phyloP scores from a whole-genome alignment of 2,113 vertebrate species.

The Pholis gunnellus region DNA sequence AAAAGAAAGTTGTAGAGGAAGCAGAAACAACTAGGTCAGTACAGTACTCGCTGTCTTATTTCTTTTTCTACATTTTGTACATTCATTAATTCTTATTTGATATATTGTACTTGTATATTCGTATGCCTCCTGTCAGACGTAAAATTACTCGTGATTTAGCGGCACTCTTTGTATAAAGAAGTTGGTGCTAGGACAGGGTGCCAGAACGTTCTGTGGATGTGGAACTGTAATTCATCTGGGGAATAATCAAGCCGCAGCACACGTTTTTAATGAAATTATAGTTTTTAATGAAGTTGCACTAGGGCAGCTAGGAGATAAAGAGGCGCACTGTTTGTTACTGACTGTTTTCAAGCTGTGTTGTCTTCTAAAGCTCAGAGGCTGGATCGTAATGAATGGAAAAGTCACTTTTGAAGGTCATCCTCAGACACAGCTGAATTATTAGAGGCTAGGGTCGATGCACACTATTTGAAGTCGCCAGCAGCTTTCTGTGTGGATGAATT shows the following conservation, averaged over 20 bases:
- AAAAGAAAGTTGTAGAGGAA: not conserved
- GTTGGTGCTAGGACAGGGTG: not conserved
- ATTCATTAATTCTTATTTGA: not conserved
- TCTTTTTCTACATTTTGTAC: not conserved
- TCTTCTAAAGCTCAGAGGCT: constrained; percentile 20
- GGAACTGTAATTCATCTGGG: constrained; percentile 13
- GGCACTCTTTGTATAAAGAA: not conserved
- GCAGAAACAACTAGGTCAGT: not conserved
- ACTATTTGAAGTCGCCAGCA: constrained; percentile 19
- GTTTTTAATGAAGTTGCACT: constrained; percentile 41
- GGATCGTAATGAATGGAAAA: constrained; percentile 34
- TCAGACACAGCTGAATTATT: constrained; percentile 42
- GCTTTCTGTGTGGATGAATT: constrained; percentile 11
- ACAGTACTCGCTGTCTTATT: too few species aligned
- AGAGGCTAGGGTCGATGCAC: constrained; percentile 28
- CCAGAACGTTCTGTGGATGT: not conserved
- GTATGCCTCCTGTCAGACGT: not conserved
- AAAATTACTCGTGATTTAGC: not conserved
- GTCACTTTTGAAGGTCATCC: constrained; percentile 49
- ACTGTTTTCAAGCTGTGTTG: constrained; percentile 37
- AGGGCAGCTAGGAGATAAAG: constrained; percentile 21
- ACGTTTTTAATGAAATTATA: constrained; percentile 18
- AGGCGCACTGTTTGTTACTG: constrained; percentile 22
- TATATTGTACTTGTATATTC: not conserved
- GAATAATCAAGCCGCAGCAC: constrained; percentile 46